Evolutionary conservation across 2,888 invertebrate genomes (phyloP).

Genomic region (Drosophila diplacantha): DNA sequence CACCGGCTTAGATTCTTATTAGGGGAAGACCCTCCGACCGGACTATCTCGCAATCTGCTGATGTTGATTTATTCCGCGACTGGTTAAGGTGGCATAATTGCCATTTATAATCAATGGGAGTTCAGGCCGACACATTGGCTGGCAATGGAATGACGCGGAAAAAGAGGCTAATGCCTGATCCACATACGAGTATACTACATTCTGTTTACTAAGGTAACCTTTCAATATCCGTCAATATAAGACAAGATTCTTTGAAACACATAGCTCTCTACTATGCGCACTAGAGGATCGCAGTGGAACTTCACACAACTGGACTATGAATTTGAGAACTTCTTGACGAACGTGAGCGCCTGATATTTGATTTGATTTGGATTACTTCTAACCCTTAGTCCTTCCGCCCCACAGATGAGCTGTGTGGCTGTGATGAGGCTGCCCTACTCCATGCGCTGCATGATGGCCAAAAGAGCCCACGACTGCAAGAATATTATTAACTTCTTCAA

Average conservation of each 20-base stretch:
- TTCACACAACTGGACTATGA: constrained; percentile 25
- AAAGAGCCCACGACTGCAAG: constrained; percentile 32
- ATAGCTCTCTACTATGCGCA: not conserved
- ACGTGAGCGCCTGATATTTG: constrained; percentile 32
- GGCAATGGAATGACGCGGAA: not conserved
- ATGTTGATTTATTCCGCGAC: constrained; percentile 14
- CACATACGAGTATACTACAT: not conserved
- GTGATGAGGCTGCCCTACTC: constrained; percentile 45
- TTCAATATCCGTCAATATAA: not conserved
- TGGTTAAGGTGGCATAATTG: not conserved
- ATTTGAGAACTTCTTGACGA: constrained; percentile 40
- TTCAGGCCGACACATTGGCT: constrained; percentile 10
- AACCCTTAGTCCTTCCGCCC: not conserved
- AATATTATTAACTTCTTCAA: constrained; percentile 48
- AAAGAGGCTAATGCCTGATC: too few species aligned
- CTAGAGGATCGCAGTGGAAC: not conserved
- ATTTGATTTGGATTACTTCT: not conserved
- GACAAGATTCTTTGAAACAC: too few species aligned
- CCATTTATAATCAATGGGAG: constrained; percentile 10
- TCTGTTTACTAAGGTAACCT: not conserved
- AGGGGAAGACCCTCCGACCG: constrained; percentile 17
- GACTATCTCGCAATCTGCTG: not conserved
- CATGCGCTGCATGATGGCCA: constrained; percentile 46
- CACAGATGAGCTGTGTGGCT: constrained; percentile 49
- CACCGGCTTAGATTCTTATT: constrained; percentile 8